phyloP scores from a whole-genome alignment of 2,113 vertebrate genomes.

The Passer domesticus region DNA sequence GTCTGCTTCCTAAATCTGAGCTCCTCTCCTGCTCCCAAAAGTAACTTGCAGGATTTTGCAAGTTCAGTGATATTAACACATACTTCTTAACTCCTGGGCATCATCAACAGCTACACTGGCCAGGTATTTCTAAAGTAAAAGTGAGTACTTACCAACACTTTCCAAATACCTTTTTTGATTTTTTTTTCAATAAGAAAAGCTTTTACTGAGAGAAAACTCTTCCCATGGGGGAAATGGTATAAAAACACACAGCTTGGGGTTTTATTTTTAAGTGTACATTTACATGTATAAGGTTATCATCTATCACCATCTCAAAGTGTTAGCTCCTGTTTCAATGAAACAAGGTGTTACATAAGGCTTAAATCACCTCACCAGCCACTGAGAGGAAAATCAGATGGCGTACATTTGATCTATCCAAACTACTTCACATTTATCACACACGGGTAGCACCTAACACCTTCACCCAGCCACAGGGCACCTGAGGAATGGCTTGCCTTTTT shows the following conservation, averaged over 20 bases:
- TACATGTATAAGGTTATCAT: slow-evolving; percentile 3
- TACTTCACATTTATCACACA: background rate
- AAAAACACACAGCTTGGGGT: accelerated
- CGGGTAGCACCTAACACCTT: background rate
- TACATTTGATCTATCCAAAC: background rate
- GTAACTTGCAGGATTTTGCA: background rate
- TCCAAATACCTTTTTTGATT: background rate
- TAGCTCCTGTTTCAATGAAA: slow-evolving; percentile 19
- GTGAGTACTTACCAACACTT: background rate
- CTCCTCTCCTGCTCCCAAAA: background rate
- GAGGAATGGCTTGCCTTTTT: background rate
- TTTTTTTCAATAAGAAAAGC: background rate
- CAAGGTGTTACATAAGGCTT: background rate
- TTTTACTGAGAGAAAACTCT: background rate
- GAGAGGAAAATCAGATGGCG: background rate
- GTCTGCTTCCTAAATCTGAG: background rate
- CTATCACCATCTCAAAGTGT: background rate
- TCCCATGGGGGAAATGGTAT: background rate
- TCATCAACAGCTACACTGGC: background rate
- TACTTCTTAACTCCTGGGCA: background rate
- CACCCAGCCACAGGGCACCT: background rate
- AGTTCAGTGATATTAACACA: background rate
- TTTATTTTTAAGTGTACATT: background rate
- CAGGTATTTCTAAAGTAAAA: background rate
- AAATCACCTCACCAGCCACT: background rate